Conservation (phyloP, 2,797 vertebrate species). For the Manis javanica region DNA sequence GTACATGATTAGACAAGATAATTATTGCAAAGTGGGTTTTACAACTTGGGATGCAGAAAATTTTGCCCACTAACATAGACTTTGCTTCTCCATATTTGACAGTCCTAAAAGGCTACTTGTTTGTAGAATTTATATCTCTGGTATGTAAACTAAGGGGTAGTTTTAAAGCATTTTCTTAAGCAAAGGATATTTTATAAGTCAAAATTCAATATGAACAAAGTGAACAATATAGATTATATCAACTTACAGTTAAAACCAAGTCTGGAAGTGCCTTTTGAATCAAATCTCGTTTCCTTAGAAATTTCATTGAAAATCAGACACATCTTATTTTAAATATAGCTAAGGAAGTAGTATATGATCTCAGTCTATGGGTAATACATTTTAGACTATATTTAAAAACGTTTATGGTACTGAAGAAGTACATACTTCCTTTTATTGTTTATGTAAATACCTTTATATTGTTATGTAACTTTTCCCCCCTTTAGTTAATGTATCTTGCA, state of each 20-base stretch:
- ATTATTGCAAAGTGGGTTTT: constrained; percentile 42
- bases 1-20: constrained; percentile 38
- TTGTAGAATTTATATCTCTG: constrained; percentile 11
- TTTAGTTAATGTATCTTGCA: background rate
- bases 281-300: background rate
- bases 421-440: background rate
- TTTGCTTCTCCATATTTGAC: background rate
- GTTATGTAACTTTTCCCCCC: background rate
- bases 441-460: background rate
- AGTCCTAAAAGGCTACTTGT: background rate
- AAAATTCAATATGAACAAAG: constrained; percentile 29
- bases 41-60: constrained; percentile 1
- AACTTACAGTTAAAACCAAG: background rate
- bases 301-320: background rate
- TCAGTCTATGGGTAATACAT: too few species aligned
- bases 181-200: background rate
- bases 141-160: background rate
- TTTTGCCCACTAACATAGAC: background rate
- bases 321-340: background rate
- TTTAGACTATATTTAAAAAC: background rate
- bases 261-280: background rate
- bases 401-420: background rate
- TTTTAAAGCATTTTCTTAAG: constrained; percentile 52
- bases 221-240: background rate
- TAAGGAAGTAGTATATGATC: background rate